These are phyloP conservation scores for Boleophthalmus pectinirostris DNA, from an alignment of 2,113 vertebrate genomes.

Conservation along the genomic window DNA sequence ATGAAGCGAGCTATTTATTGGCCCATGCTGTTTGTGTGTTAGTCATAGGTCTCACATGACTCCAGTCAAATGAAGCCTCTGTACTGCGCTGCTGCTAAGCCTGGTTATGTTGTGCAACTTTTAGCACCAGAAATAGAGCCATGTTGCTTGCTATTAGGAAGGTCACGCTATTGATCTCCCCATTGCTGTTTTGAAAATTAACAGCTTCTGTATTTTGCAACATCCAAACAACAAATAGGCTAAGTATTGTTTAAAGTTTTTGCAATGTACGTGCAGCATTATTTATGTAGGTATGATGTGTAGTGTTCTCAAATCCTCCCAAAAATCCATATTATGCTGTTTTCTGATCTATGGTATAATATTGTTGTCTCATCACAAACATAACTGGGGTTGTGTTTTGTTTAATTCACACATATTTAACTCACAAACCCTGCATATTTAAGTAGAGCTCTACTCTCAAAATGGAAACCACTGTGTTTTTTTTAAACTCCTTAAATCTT, in stretches of 20 bases:
- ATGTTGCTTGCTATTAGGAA: slow-evolving; percentile 10
- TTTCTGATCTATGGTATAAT: too few relatives aligned
- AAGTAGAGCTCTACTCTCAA: too few relatives aligned
- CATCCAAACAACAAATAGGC: not conserved
- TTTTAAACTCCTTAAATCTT: too few relatives aligned
- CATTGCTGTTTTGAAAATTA: not conserved
- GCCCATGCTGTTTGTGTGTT: not conserved
- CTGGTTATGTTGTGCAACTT: not conserved
- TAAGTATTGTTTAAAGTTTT: not conserved
- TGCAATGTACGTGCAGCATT: not conserved
- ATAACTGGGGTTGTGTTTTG: too few relatives aligned
- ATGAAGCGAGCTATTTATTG: slow-evolving; percentile 19
- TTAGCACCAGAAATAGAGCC: not conserved
- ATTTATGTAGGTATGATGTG: not conserved
- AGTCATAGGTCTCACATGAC: slow-evolving; percentile 14
- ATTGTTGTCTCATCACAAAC: too few relatives aligned
- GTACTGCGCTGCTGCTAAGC: not conserved
- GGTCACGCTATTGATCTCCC: not conserved
- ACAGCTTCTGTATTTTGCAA: slow-evolving; percentile 7
- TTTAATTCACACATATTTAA: too few relatives aligned
- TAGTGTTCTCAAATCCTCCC: not conserved
- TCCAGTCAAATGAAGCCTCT: not conserved
- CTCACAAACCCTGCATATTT: too few relatives aligned
- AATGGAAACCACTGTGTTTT: too few relatives aligned
- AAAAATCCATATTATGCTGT: not conserved